A percentile compares a stretch with the other conserved stretches of the same genome.
Conservation (phyloP, 2,797 vertebrate genomes). For the Acomys russatus region DNA sequence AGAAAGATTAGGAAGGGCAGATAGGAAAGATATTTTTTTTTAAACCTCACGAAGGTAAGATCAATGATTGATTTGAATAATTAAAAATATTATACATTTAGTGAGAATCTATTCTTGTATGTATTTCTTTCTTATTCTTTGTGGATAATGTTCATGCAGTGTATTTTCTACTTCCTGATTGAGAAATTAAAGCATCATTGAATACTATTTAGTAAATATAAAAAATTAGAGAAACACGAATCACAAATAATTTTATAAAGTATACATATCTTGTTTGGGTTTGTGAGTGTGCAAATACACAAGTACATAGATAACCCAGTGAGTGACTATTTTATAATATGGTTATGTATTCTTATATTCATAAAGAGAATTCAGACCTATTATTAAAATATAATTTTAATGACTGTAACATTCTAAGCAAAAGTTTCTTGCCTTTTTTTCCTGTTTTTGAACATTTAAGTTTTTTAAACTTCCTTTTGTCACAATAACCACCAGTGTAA, state of each 20-base stretch:
- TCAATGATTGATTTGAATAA: slow-evolving; percentile 4
- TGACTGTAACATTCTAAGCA: not conserved
- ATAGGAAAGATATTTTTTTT: not conserved
- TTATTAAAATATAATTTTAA: slow-evolving; percentile 50
- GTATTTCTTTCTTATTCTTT: not conserved
- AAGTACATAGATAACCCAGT: not conserved
- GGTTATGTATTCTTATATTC: not conserved
- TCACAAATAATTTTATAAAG: slow-evolving; percentile 1
- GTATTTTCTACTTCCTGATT: slow-evolving; percentile 33
- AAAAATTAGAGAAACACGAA: slow-evolving; percentile 45
- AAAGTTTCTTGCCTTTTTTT: not conserved
- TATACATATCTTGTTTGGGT: slow-evolving; percentile 11
- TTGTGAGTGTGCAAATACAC: not conserved
- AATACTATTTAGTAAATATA: slow-evolving; percentile 34
- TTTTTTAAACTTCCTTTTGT: not conserved
- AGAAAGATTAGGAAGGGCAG: not conserved
- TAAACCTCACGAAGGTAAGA: not conserved
- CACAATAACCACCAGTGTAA: slow-evolving; percentile 26
- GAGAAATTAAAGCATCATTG: slow-evolving; percentile 32
- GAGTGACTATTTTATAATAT: slow-evolving; percentile 19
- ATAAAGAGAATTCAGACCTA: not conserved
- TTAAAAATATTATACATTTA: not conserved
- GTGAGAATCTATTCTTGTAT: not conserved
- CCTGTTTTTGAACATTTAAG: slow-evolving; percentile 24
- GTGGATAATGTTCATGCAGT: not conserved